Evolutionary conservation across 2,888 invertebrate genomes (phyloP).

Genomic region (Mythimna vitellina): DNA sequence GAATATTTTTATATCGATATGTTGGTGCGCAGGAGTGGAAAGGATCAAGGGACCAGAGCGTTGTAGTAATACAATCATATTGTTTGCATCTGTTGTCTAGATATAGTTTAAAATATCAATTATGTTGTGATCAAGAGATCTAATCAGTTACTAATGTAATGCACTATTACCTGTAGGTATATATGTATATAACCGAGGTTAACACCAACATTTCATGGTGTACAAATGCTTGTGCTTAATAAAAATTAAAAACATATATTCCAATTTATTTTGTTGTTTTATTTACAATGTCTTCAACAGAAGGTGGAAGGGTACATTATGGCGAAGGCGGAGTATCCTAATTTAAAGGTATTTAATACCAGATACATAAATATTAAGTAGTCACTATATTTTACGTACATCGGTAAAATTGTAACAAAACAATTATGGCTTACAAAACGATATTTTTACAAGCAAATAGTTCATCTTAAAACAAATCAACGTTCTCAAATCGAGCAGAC

Average conservation of each 20-base stretch:
- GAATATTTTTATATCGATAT: constrained; percentile 67
- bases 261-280: constrained; percentile 76
- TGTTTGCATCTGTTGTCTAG: constrained; percentile 70
- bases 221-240: constrained; percentile 86
- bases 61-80: constrained; percentile 69
- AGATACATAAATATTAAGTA: constrained; percentile 54
- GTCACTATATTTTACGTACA: constrained; percentile 22
- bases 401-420: constrained; percentile 18
- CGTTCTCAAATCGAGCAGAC: constrained; percentile 1
- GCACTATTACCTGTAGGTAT: constrained; percentile 79
- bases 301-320: constrained; percentile 32
- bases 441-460: constrained; percentile 37
- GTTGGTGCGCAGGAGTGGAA: constrained; percentile 73
- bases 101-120: constrained; percentile 72
- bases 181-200: constrained; percentile 72
- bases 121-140: constrained; percentile 82
- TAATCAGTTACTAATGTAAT: constrained; percentile 81
- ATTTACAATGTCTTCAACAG: constrained; percentile 63
- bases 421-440: constrained; percentile 11
- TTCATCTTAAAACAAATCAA: constrained; percentile 29
- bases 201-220: constrained; percentile 67
- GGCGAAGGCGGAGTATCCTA: constrained; percentile 34
- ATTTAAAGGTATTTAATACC: constrained; percentile 57
- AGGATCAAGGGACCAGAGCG: constrained; percentile 82
- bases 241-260: constrained; percentile 83